Percentiles rank a stretch among this genome's conserved stretches.
phyloP scores from a whole-genome alignment of 1,140 invertebrate species.

The Leptonema lineaticorne region DNA sequence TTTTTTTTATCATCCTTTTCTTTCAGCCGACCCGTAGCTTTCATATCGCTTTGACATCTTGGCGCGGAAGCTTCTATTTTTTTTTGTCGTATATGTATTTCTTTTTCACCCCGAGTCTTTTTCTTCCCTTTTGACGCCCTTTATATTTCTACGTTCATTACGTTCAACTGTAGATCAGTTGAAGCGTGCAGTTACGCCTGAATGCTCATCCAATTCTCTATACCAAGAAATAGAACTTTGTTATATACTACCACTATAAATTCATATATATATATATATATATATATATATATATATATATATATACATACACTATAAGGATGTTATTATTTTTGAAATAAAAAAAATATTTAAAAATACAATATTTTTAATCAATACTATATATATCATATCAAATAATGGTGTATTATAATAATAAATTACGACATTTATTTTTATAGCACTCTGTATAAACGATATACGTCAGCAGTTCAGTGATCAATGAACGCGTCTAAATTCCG shows the following conservation, averaged over 20 bases:
- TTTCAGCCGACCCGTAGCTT: not conserved
- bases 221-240: not conserved
- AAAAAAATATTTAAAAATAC: no score
- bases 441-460: no score
- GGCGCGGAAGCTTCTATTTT: not conserved
- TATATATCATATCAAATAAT: no score
- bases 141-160: conserved; percentile 21
- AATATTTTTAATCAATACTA: no score
- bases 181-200: conserved; percentile 8
- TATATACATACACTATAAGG: no score
- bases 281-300: no score
- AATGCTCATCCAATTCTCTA: conserved; percentile 11
- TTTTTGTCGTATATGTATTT: not conserved
- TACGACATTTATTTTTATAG: no score
- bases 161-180: conserved; percentile 23
- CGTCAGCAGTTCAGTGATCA: not conserved
- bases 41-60: no score
- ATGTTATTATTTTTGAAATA: no score
- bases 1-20: not conserved
- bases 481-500: not conserved
- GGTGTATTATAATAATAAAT: no score
- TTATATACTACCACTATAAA: not conserved
- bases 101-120: no score
- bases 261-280: not conserved
- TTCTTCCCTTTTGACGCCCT: not conserved